Percentiles rank a stretch among this genome's conserved stretches.
Evolutionary conservation across 2,888 invertebrate species (phyloP).

Genomic region (Aquatica leii): DNA sequence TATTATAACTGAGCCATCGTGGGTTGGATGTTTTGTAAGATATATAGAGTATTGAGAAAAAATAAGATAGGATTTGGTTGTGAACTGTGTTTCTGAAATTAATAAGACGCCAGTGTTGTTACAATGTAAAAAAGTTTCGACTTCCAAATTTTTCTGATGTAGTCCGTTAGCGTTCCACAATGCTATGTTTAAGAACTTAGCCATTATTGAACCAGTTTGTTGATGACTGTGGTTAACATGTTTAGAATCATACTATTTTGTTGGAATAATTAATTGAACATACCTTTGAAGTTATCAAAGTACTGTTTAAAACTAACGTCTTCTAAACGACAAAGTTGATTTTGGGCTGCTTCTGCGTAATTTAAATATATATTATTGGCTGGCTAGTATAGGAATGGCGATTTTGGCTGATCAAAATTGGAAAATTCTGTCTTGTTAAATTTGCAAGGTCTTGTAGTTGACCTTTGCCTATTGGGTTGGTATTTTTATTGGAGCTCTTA

Average conservation of each 20-base stretch:
- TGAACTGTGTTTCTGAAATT: no score
- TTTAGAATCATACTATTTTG: neutral
- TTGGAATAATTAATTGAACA: neutral
- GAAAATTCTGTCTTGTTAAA: no score
- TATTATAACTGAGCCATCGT: neutral
- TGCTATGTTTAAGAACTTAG: constrained; percentile 3
- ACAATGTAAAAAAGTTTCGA: no score
- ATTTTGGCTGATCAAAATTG: no score
- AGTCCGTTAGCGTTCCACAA: neutral
- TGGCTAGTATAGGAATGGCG: no score
- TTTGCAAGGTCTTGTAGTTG: no score
- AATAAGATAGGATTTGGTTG: neutral
- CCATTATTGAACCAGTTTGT: constrained; percentile 3
- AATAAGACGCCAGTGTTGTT: no score
- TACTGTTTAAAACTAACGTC: neutral
- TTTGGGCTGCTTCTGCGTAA: no score
- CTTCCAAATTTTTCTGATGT: no score
- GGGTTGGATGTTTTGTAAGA: neutral
- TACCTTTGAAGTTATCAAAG: constrained; percentile 6
- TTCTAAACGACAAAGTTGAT: neutral
- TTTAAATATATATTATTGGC: no score
- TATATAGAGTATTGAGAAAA: neutral
- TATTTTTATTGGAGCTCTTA: no score
- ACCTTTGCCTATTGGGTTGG: no score
- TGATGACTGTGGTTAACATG: constrained; percentile 9